Evolutionary conservation across 1,140 invertebrate genomes (phyloP).

Genomic region (Nomia melanderi): DNA sequence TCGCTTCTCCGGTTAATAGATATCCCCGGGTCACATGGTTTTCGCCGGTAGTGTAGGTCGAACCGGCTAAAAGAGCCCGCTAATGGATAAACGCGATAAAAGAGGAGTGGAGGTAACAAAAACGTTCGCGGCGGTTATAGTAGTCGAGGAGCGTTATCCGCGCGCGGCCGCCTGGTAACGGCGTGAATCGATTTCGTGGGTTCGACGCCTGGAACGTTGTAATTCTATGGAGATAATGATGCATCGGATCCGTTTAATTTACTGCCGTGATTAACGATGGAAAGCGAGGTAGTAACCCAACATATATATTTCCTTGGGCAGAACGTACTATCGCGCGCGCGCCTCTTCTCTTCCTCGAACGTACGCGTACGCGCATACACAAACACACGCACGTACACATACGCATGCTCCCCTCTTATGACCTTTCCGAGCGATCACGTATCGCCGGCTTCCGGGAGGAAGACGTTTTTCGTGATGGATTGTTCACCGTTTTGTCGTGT

Average conservation of each 20-base stretch:
- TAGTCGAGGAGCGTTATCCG: neutral
- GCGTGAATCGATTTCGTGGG: slow-evolving; percentile 24
- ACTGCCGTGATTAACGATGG: slow-evolving; percentile 63
- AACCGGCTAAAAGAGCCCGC: neutral
- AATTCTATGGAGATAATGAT: slow-evolving; percentile 47
- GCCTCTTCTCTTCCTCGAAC: slow-evolving; percentile 15
- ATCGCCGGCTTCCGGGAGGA: slow-evolving; percentile 57
- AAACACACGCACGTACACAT: no score
- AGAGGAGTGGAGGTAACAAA: neutral
- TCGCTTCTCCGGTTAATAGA: no score
- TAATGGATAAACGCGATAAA: neutral
- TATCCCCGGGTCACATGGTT: no score
- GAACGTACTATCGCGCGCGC: no score
- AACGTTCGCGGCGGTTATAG: neutral
- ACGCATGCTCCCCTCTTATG: no score
- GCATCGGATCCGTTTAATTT: slow-evolving; percentile 63
- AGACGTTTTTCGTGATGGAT: slow-evolving; percentile 60
- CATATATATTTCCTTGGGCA: slow-evolving; percentile 59
- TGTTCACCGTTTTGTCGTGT: slow-evolving; percentile 41
- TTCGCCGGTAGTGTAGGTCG: no score
- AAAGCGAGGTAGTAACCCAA: slow-evolving; percentile 62
- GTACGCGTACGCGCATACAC: no score
- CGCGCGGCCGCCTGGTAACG: neutral
- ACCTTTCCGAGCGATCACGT: slow-evolving; percentile 56
- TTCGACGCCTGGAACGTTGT: slow-evolving; percentile 47